These are phyloP conservation scores for Cyphomyrus plagiostoma DNA, from an alignment of 2,113 vertebrate genomes.

Conservation along the genomic window DNA sequence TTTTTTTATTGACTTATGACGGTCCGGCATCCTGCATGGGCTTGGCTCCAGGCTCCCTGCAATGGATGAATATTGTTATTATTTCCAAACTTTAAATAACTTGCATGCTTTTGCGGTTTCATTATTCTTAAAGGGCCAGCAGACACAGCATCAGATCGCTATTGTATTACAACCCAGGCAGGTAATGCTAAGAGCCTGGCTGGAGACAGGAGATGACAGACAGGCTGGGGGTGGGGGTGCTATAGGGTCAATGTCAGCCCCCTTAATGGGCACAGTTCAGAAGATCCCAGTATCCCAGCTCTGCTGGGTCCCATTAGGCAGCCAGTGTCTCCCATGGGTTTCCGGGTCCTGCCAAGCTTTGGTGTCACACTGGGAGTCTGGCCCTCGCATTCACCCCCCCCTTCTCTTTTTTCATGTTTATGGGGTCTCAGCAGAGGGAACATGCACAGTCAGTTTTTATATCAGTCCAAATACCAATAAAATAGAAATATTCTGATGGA, in stretches of 20 bases:
- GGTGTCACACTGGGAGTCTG: background rate
- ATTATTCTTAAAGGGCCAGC: background rate
- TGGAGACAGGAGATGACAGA: background rate
- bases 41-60: background rate
- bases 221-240: background rate
- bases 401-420: too few species aligned
- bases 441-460: background rate
- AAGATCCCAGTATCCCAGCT: background rate
- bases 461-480: background rate
- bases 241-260: background rate
- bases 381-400: background rate
- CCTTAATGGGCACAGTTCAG: background rate
- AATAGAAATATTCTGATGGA: background rate
- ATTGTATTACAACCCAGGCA: background rate
- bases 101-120: background rate
- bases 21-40: background rate
- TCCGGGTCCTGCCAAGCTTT: background rate
- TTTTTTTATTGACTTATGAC: background rate
- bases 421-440: background rate
- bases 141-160: background rate
- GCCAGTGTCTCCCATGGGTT: background rate
- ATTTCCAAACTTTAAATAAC: background rate
- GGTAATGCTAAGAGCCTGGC: background rate
- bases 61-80: background rate
- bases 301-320: background rate